A percentile compares a stretch with the other conserved stretches of the same genome.
Evolutionary conservation across 2,888 invertebrate species (phyloP).

Genomic region (Ferrisia virgata): DNA sequence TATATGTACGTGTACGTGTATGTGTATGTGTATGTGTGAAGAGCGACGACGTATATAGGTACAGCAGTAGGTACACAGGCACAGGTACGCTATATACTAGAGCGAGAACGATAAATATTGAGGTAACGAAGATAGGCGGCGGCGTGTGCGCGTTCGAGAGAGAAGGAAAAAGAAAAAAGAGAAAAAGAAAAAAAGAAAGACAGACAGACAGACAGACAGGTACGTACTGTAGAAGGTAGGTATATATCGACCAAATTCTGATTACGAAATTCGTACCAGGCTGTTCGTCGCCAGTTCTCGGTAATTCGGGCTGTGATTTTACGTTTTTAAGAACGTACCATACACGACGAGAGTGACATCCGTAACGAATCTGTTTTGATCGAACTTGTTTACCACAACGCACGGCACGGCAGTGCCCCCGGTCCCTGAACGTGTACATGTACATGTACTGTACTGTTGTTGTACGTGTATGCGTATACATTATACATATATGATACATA

Average conservation of each 20-base stretch:
- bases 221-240: no score
- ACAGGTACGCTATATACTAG: no score
- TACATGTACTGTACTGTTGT: neutral
- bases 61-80: no score
- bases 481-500: neutral
- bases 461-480: neutral
- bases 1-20: neutral
- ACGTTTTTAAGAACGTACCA: constrained; percentile 6
- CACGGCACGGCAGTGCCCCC: no score
- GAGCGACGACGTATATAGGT: no score
- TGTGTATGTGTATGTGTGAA: no score
- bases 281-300: constrained; percentile 44
- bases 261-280: constrained; percentile 44
- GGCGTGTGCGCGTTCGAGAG: neutral
- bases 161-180: no score
- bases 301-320: constrained; percentile 26
- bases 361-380: constrained; percentile 45
- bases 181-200: no score
- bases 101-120: neutral
- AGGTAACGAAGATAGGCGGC: no score
- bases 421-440: neutral
- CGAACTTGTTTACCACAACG: constrained; percentile 38
- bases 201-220: no score
- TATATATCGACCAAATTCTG: constrained; percentile 42
- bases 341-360: constrained; percentile 37